Conservation (phyloP, 2,797 vertebrate species). For the Sebastes miniatus region DNA sequence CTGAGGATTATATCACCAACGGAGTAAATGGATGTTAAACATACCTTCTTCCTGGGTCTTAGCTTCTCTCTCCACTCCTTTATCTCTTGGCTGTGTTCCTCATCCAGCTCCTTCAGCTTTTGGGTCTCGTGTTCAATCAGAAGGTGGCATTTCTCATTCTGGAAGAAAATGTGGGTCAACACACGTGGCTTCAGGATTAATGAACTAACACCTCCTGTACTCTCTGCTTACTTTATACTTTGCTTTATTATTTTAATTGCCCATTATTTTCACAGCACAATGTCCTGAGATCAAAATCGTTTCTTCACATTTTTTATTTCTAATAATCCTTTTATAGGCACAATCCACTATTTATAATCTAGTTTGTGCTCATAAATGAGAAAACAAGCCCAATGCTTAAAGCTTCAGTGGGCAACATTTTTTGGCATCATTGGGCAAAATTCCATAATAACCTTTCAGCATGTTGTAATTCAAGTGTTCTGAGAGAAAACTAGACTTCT, state of each 20-base stretch:
- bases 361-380: neutral
- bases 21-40: neutral
- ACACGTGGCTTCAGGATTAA: neutral
- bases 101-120: constrained; percentile 97
- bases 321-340: neutral
- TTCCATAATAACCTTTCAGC: too few relatives aligned
- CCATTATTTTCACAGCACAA: neutral
- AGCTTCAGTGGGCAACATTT: too few relatives aligned
- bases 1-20: neutral
- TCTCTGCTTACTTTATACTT: neutral
- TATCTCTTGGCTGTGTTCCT: constrained; percentile 93
- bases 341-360: neutral
- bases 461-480: too few relatives aligned
- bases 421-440: too few relatives aligned
- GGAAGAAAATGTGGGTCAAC: constrained; percentile 45
- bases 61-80: constrained; percentile 97
- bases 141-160: constrained; percentile 99
- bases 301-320: neutral
- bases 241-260: neutral
- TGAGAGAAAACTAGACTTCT: too few relatives aligned
- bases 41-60: constrained; percentile 95
- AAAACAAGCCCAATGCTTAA: too few relatives aligned
- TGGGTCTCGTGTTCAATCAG: constrained; percentile 97
- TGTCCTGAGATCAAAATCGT: neutral
- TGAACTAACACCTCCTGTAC: neutral